Percentiles rank a stretch among this genome's conserved stretches.
Conservation (phyloP, 2,113 vertebrate species). For the Zapornia atra region DNA sequence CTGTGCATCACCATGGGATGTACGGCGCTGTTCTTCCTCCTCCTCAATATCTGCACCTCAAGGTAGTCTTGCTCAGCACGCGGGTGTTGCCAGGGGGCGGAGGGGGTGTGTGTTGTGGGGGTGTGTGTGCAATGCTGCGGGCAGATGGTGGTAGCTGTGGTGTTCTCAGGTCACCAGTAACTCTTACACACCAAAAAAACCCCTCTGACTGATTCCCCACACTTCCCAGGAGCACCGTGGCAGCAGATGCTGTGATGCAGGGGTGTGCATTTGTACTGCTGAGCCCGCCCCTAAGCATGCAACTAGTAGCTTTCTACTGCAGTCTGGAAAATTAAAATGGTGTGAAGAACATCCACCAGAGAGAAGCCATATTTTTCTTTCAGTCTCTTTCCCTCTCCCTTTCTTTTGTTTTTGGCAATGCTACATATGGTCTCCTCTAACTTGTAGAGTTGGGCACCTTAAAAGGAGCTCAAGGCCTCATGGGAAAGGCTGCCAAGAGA, state of each 20-base stretch:
- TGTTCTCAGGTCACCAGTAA: neutral
- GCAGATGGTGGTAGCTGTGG: neutral
- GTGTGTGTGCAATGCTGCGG: neutral
- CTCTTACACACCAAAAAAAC: neutral
- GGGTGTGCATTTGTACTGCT: neutral
- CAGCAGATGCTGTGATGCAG: neutral
- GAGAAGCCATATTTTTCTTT: neutral
- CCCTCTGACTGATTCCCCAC: neutral
- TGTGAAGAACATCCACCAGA: neutral
- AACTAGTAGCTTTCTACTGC: neutral
- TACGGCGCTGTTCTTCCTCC: slow-evolving; percentile 86
- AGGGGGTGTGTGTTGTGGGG: too few species aligned
- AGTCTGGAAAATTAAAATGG: neutral
- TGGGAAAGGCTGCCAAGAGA: neutral
- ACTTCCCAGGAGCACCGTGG: neutral
- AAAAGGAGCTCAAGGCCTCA: neutral
- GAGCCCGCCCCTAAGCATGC: neutral
- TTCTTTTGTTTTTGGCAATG: neutral
- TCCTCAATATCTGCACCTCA: slow-evolving; percentile 89
- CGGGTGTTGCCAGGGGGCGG: neutral
- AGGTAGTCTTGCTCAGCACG: slow-evolving; percentile 74
- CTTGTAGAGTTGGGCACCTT: neutral
- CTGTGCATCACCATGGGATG: slow-evolving; percentile 85
- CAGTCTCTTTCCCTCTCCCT: accelerated
- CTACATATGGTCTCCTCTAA: neutral